These are phyloP conservation scores for Cathartes aura DNA, from an alignment of 2,113 vertebrate genomes.

Conservation along the genomic window DNA sequence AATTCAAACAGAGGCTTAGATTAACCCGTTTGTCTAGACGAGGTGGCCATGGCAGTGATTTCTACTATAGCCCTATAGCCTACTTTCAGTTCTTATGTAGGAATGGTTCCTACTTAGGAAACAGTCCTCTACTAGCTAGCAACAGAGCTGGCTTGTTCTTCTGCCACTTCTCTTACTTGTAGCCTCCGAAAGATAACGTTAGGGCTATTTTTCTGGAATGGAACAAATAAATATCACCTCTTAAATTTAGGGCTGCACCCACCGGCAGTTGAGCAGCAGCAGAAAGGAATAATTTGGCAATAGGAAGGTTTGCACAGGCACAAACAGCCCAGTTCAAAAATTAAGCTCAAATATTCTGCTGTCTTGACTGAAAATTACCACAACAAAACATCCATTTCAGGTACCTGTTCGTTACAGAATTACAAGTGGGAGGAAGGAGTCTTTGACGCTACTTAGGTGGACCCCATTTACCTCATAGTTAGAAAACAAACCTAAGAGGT, in stretches of 20 bases:
- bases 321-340: not conserved
- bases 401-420: not conserved
- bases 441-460: not conserved
- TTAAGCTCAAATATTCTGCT: not conserved
- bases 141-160: not conserved
- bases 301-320: not conserved
- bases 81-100: not conserved
- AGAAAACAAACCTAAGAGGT: not conserved
- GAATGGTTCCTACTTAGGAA: not conserved
- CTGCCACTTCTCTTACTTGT: not conserved
- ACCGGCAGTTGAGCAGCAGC: not conserved
- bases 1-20: not conserved
- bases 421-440: not conserved
- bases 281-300: not conserved
- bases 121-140: not conserved
- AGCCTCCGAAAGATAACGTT: not conserved
- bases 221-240: not conserved
- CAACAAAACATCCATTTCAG: not conserved
- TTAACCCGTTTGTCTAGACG: not conserved
- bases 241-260: not conserved
- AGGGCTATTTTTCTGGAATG: not conserved
- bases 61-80: not conserved
- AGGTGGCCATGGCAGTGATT: not conserved
- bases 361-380: not conserved
- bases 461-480: not conserved